Base-by-base conservation (phyloP, 2,113 vertebrate genomes). In the Verasper variegatus region DNA sequence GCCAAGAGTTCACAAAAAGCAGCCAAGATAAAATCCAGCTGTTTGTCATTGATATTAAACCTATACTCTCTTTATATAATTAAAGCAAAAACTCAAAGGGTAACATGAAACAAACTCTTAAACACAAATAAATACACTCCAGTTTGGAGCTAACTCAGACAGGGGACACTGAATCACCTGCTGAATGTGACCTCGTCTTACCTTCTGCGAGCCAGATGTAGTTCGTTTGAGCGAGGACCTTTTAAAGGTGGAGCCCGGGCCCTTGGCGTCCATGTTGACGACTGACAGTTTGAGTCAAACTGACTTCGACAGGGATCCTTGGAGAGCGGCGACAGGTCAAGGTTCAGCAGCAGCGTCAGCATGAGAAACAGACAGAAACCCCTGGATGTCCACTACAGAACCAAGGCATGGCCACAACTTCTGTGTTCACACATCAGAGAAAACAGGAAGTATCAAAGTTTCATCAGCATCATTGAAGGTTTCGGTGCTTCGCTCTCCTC, bases 121-220 rank as follows among this genome's bases (percentile, higher is more conserved):
- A 51, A 20, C 27, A 56, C 21, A 71, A 47, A 23, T 35, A 11
- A 35, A 45, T 35, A 58, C 20, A 31, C 13, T 14, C 5, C 15
- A 18, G 13, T 27, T 15, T 62, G 27, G 17, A 72, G 4, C 7
- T 4, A 14, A 0, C 20, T 66, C 65, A 37, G n/a, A 24, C 42
- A 21, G 4, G 18, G 3, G 18, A 58, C 4, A 45, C 45, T 65
- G 21, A 0, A 10, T 59, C 65, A 76, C 75, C 68, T 78, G 62
- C 73, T 84, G 80, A 81, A 72, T 65, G 63, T 40, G 40, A 63
- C 56, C 24, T 76, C 65, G 17, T 88, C 97, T 95, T 95, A 99
- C 97, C 97, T 95, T 98, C 90, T 99, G 97, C 0, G 98, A 99
- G 80, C 96, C 96, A 2, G 96, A 99, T 0, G 93, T 59, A 47